A percentile compares a stretch with the other conserved stretches of the same genome.
Conservation (phyloP, 2,797 vertebrate species). For the Peromyscus eremicus region DNA sequence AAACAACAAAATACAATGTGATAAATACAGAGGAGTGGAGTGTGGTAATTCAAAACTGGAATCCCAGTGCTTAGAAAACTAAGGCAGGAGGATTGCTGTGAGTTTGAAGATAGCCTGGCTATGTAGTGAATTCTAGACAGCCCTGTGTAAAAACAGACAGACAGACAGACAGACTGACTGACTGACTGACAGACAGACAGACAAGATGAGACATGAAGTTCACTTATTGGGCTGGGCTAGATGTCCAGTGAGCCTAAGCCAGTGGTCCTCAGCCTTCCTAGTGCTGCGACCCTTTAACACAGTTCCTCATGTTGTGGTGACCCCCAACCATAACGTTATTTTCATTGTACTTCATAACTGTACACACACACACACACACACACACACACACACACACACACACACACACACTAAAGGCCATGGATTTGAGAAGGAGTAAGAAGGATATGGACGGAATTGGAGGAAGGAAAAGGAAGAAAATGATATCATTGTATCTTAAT, state of each 20-base stretch:
- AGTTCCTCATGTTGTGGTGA: not conserved
- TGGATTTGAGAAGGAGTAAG: not conserved
- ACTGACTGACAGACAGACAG: not conserved
- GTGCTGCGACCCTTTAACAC: not conserved
- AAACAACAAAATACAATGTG: not conserved
- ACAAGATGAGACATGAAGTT: too few species aligned
- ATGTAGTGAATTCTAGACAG: not conserved
- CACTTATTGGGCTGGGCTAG: not conserved
- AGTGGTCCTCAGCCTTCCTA: not conserved
- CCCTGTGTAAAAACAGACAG: not conserved
- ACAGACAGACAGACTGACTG: not conserved
- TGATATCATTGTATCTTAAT: too few species aligned
- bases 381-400: not conserved
- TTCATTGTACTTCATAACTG: not conserved
- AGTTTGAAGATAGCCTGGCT: not conserved
- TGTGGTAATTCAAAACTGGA: not conserved
- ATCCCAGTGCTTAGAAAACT: not conserved
- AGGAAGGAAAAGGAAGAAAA: too few species aligned
- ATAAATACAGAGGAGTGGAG: not conserved
- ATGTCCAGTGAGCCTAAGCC: not conserved
- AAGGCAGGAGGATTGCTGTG: not conserved
- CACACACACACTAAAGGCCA: not conserved
- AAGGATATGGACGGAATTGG: not conserved
- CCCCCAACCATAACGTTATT: not conserved
- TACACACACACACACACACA: not conserved